Evolutionary conservation across 2,113 vertebrate genomes (phyloP), one percentile per base, ranked within the genome.

Genomic region (Gasterosteus nipponicus): DNA sequence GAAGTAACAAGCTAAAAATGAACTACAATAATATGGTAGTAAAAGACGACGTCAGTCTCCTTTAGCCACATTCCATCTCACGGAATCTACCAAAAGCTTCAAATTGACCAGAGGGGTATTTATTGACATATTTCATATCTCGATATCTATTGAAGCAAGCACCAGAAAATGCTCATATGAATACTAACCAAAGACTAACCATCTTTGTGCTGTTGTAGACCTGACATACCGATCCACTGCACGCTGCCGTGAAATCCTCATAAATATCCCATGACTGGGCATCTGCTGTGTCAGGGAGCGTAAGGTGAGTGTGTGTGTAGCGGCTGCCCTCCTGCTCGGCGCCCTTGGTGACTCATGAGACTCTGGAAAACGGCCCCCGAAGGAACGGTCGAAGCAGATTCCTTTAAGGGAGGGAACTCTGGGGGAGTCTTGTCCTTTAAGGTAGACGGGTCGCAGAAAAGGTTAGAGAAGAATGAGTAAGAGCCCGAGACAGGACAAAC

Each of bases 301-400:
- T 57, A 64, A 69, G 53, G 61, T 57, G 71, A 66, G 63, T 56
- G 19, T 15, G 31, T 80, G 39, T 73, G 39, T 57, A 42, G 14
- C 6, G n/a, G 22, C 60, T 49, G 2, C 26, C 73, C 66, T 69
- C 12, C 18, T 35, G 72, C 76, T 75, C 18, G 1, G 67, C 22
- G 67, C 22, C 63, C 31, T 72, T 38, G 1, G 47, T 92, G 87
- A 90, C 81, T 91, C 86, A 86, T 84, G 38, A 73, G 5, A 47
- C 79, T 35, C 22, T 26, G 22, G 22, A 26, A 26, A 26, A 26
- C 22, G 22, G 22, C 22, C 22, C 22, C 22, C 22, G 22, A 26
- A 77, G 64, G 65, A 85, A 51, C 39, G 53, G 56, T 31, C 12
- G 73, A 46, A 79, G 61, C 67, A 78, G 83, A 84, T 72, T 70